phyloP scores from a whole-genome alignment of 2,888 invertebrate genomes.

The Falcaria lacertinaria region DNA sequence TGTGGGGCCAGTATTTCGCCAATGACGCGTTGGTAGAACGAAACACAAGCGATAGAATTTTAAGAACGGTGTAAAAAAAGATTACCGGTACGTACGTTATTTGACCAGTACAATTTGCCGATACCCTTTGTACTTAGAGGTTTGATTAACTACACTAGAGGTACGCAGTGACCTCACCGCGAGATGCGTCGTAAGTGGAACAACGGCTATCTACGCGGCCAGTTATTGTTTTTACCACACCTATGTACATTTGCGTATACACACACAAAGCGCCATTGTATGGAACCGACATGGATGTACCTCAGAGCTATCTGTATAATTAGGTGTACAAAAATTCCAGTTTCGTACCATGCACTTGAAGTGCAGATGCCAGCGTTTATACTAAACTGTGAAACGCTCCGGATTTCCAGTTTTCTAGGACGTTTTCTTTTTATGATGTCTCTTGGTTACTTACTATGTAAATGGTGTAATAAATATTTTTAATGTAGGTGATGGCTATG shows the following conservation, averaged over 20 bases:
- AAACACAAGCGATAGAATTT: too few relatives aligned
- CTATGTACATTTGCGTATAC: slow-evolving; percentile 7
- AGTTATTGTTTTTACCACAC: slow-evolving; percentile 41
- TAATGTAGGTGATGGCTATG: too few relatives aligned
- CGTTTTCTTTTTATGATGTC: too few relatives aligned
- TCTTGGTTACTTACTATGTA: too few relatives aligned
- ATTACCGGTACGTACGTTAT: too few relatives aligned
- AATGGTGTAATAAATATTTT: too few relatives aligned
- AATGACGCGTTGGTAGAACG: too few relatives aligned
- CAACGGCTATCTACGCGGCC: slow-evolving; percentile 31
- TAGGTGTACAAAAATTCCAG: not conserved
- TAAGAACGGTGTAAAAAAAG: too few relatives aligned
- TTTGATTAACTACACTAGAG: not conserved
- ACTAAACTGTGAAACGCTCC: too few relatives aligned
- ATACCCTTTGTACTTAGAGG: slow-evolving; percentile 2
- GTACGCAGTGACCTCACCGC: slow-evolving; percentile 4
- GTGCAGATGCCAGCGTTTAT: not conserved
- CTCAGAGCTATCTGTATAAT: not conserved
- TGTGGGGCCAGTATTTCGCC: too few relatives aligned
- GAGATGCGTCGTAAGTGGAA: slow-evolving; percentile 25
- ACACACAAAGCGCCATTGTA: slow-evolving; percentile 5
- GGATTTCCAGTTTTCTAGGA: too few relatives aligned
- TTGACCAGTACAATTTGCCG: not conserved
- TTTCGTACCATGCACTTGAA: not conserved
- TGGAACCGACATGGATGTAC: not conserved